Base-by-base conservation (phyloP, 2,113 vertebrate genomes). In the Ochotona curzoniae region DNA sequence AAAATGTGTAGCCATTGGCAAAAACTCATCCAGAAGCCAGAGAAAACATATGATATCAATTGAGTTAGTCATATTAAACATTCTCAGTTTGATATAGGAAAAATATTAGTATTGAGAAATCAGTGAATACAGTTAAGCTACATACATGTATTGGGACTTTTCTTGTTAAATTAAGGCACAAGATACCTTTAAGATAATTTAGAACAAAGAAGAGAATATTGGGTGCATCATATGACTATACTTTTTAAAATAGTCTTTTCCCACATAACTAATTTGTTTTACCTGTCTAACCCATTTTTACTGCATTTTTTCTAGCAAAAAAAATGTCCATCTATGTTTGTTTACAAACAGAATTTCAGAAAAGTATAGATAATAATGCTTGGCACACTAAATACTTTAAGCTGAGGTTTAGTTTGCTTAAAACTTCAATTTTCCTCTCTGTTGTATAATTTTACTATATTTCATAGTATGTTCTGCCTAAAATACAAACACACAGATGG, bases 401-500 rank as follows among this genome's bases (percentile, higher is more conserved):
- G 80, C 54, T 54, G 93, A 88, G 71, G 86, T 92, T 32, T 66
- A 93, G 18, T 93, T 94, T 92, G 66, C 32, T 89, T 94, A 91
- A 94, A 96, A 78, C 91, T 95, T 87, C n/a, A 89, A 26, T 87
- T 96, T 96, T 96, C 61, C 87, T 87, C 94, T 93, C 64, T 95
- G 91, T 70, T 96, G 64, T 94, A 80, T 95, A 96, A 93, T 97
- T 97, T 96, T 96, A 85, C 90, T 90, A 86, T 83, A 73, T 95
- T 96, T 94, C 93, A 90, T 95, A 84, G 57, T 87, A 93, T 63
- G 73, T 92, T 96, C 95, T 93, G 54, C 83, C 86, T 96, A 94
- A 91, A 96, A 93, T 96, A 97, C 89, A 97, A 94, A 97, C 87
- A 97, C 84, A 96, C 95, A 96, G 93, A 97, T 97, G 97, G 95